Percentiles rank a stretch among this genome's conserved stretches.
These are phyloP conservation scores for Anagyrus pseudococci DNA, from an alignment of 2,888 invertebrate genomes.

Conservation along the genomic window DNA sequence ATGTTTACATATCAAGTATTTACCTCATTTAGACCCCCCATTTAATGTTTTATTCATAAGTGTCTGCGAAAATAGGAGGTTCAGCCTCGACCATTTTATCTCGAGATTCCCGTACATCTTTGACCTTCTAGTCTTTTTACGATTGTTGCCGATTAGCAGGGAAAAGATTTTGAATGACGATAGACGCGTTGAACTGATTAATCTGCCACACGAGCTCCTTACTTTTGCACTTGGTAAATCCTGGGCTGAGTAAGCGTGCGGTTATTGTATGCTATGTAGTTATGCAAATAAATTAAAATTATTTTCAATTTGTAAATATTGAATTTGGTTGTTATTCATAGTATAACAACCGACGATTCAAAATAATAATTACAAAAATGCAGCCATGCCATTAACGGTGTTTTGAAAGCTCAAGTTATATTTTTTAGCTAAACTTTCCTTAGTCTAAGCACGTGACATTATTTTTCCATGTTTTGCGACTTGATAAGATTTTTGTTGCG, in stretches of 20 bases:
- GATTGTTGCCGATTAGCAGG: background rate
- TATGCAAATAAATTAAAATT: no score
- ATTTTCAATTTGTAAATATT: no score
- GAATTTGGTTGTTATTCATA: no score
- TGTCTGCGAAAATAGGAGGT: slow-evolving; percentile 12
- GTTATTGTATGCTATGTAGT: no score
- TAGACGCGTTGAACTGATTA: background rate
- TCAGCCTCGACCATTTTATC: background rate
- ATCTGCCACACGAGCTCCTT: background rate
- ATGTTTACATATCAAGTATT: no score
- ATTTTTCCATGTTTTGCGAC: background rate
- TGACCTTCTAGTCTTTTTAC: background rate
- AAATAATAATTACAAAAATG: no score
- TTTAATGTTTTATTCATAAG: slow-evolving; percentile 3
- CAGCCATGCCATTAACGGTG: no score
- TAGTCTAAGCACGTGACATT: background rate
- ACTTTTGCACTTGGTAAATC: no score
- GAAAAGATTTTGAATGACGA: background rate
- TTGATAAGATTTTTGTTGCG: background rate
- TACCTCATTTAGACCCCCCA: no score
- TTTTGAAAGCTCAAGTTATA: no score
- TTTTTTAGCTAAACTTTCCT: background rate
- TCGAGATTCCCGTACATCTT: background rate
- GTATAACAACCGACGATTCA: no score
- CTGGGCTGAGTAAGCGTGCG: no score